Conservation (phyloP, 2,113 vertebrate species). For the Porphyrio hochstetteri region DNA sequence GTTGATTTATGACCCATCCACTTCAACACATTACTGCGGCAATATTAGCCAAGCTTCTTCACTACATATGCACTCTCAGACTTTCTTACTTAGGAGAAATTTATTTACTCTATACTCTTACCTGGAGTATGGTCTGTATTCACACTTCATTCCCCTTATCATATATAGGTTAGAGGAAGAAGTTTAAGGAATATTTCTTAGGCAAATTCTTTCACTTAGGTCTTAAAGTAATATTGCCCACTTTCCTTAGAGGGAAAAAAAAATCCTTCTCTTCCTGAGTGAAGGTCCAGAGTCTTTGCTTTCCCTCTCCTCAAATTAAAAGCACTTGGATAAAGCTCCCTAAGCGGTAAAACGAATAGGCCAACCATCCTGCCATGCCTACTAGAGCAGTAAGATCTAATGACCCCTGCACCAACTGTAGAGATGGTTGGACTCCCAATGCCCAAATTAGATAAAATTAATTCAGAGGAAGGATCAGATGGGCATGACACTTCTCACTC, state of each 20-base stretch:
- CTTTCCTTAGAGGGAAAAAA: background rate
- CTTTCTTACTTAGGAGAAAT: background rate
- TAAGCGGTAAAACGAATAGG: background rate
- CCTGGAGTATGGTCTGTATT: background rate
- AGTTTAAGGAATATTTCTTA: background rate
- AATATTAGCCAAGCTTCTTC: background rate
- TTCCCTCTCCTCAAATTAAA: background rate
- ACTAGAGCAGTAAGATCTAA: background rate
- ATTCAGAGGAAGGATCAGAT: background rate
- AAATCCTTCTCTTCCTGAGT: background rate
- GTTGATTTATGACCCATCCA: conserved; percentile 26
- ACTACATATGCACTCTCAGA: background rate
- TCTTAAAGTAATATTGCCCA: background rate
- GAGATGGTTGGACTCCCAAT: background rate
- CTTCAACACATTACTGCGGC: background rate
- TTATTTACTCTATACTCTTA: background rate
- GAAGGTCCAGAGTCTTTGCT: background rate
- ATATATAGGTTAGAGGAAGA: background rate
- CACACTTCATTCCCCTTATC: background rate
- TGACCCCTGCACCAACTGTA: background rate
- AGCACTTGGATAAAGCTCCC: background rate
- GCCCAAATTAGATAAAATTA: background rate
- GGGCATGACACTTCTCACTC: background rate
- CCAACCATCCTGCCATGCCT: background rate
- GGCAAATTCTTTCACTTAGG: background rate